Base-by-base conservation (phyloP, 1,140 invertebrate genomes). In the Monochamus saltuarius region DNA sequence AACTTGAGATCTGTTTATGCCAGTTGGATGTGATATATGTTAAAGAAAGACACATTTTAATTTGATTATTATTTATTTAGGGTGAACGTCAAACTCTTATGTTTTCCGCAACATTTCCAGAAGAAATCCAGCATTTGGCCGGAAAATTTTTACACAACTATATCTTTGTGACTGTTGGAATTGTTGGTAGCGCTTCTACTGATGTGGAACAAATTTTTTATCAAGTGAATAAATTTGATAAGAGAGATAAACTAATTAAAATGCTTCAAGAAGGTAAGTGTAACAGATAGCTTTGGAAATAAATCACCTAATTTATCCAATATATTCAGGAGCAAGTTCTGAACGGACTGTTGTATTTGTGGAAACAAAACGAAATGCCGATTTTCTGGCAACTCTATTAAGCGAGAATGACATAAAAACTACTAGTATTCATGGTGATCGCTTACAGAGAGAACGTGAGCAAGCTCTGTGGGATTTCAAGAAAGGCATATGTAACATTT, bases 391-490 rank as follows among this genome's bases (percentile, higher is more conserved):
- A 0, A 80, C 84, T 53, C 76, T 80, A 40, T 56, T 76, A 8
- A 71, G 70, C 47, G 75, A 77, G 64, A 83, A 82, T 17, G 78
- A 82, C 52, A 84, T 86, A 65, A 78, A 87, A 73, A 88, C 93
- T 0, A 97, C 94, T 0, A 94, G 90, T 45, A 97, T 98, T 64
- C 95, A 98, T 77, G 95, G 95, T 1, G 95, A 96, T 77, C 81
- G 97, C 11, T 76, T 90, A 3, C 96, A 99, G 72, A 79, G 85
- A 39, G 92, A 98, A 76, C 82, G 96, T 36, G 95, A 98, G 79
- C 81, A 88, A 72, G 95, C 95, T 0, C 74, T 99, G 4, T 59
- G 77, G 7, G 90, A 94, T 71, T 98, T 99, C 73, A 87, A 86
- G 69, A 81, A 70, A 54, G 91, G 91, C 1, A 77, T 72, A 4